Base-by-base conservation (phyloP, 2,797 vertebrate species). In the Gallirallus australis region DNA sequence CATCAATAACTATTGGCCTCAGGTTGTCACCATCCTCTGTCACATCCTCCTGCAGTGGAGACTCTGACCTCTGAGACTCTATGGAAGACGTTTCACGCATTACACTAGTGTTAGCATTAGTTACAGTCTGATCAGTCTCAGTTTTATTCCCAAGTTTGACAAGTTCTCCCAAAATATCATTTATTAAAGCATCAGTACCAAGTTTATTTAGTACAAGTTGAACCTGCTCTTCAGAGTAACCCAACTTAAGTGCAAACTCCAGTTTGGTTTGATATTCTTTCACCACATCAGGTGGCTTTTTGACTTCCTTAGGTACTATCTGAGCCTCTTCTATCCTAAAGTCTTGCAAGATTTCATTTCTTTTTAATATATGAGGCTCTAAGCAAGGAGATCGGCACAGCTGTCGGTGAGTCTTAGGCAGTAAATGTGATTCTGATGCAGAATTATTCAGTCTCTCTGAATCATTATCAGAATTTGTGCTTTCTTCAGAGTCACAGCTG, bases 231-330 rank as follows among this genome's bases (percentile, higher is more conserved):
- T 99, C 99, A 15, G 99, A 98, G 96, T 99, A 99, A 95, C 99
- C 99, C 70, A 99, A 98, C 96, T 99, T 99, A 86, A 99, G 99
- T 90, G 99, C 99, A 97, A 99, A 99, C 92, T 99, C 99, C 96
- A 99, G 98, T 97, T 99, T 99, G 57, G 98, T 98, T 97, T 99
- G 99, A 97, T 99, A 99, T 96, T 99, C 98, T 90, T 98, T 98
- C 60, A 98, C 81, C 23, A 97, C 97, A 82, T 99, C 98, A 17
- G 97, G 90, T 47, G 97, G 95, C 60, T 98, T 97, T 81, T 98
- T 98, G 35, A 93, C 94, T 93, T 98, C 98, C 90, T 97, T 98
- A 95, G 97, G 80, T 72, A 90, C 85, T 86, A 95, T 57, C 82
- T 97, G 98, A 88, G 97, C 85, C 80, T 98, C 97, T 89, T 98